Evolutionary conservation across 2,888 invertebrate genomes (phyloP), one percentile per base, ranked within the genome.

Genomic region (Volucella inanis): DNA sequence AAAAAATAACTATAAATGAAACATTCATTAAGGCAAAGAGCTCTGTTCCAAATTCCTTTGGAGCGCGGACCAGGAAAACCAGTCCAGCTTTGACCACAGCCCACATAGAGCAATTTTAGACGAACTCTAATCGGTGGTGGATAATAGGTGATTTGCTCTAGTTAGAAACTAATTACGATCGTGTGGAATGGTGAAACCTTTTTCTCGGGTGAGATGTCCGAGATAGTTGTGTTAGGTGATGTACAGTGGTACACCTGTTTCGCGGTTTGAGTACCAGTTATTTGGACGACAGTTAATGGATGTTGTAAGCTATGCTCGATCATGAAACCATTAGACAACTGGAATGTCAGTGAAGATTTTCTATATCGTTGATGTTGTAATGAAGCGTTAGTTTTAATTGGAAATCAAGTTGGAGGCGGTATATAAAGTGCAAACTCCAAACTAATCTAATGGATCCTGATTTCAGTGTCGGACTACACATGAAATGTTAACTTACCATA

Each of bases 101-200:
- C 79, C 74, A 79, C 83, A 59, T 61, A 67, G 11, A 11, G 50
- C 15, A 74, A 45, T 67, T 67, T 71, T n/a, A 45, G 45, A 39
- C 15, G 12, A 18, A 54, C 41, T 52, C 49, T 31, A 57, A 67
- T 64, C 57, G 75, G 43, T 57, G 41, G 57, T 31, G 54, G 70
- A 83, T 72, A 52, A 52, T 47, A 65, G 64, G 70, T 54, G 79
- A 84, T 79, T 84, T 70, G 79, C 74, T 84, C 79, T 18, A 79
- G 65, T 74, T 79, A 47, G 68, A 65, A 70, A 65, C 70, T 79
- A 83, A 77, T 78, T 78, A 72, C 72, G 55, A 45, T 12, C 59
- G 14, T 45, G 49, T 38, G 55, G 50, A 61, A 43, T 47, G 43
- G 52, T 72, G 71, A 72, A 43, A 65, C 64, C 11, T 67, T 41